A percentile compares a stretch with the other conserved stretches of the same genome.
Evolutionary conservation across 2,888 invertebrate genomes (phyloP).

Genomic region (Trisateles emortualis): DNA sequence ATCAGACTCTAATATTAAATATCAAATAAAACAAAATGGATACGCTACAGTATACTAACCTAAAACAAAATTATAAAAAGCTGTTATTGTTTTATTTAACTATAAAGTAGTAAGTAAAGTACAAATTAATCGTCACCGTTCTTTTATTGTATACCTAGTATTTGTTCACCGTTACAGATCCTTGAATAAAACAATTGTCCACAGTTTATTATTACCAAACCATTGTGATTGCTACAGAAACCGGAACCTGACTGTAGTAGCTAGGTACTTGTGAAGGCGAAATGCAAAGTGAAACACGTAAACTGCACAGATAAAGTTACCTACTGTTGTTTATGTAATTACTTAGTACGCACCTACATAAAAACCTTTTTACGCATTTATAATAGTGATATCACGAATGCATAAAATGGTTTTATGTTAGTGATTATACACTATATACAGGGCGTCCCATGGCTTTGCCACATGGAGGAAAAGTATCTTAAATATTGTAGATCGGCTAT

Average conservation of each 20-base stretch:
- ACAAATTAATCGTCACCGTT: neutral
- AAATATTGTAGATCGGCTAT: no score
- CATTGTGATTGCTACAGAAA: constrained; percentile 52
- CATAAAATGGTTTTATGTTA: no score
- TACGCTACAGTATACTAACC: no score
- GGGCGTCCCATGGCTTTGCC: no score
- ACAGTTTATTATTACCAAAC: constrained; percentile 52
- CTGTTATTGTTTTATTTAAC: neutral
- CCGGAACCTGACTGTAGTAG: constrained; percentile 49
- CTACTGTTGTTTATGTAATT: neutral
- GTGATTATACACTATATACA: no score
- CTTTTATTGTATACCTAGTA: neutral
- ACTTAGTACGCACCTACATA: no score
- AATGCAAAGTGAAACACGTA: constrained; percentile 38
- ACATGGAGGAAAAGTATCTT: no score
- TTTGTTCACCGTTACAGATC: constrained; percentile 42
- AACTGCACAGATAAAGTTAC: constrained; percentile 19
- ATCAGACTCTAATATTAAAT: no score
- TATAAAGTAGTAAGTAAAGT: neutral
- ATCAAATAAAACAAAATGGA: no score
- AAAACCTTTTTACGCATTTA: neutral
- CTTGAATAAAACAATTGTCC: constrained; percentile 55
- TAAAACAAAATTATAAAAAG: no score
- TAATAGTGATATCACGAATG: no score
- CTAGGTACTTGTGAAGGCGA: constrained; percentile 35